Conservation (phyloP, 2,888 invertebrate genomes). For the Cheilosia grossa region DNA sequence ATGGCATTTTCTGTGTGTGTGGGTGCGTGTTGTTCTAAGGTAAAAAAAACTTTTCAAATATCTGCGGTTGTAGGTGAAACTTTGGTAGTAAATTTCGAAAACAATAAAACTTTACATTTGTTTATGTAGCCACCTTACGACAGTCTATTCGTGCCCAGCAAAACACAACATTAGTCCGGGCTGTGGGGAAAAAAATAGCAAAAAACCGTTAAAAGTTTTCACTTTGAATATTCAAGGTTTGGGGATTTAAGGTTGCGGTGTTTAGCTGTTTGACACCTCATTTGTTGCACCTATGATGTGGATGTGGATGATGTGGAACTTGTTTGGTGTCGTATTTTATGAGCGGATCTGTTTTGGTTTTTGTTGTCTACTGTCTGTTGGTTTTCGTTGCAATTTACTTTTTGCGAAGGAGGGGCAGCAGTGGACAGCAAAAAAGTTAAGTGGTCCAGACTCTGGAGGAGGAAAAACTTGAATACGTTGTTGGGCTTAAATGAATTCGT, state of each 20-base stretch:
- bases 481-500: slow-evolving; percentile 67
- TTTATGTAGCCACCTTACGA: slow-evolving; percentile 48
- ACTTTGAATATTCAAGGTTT: slow-evolving; percentile 65
- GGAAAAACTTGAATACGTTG: slow-evolving; percentile 47
- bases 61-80: slow-evolving; percentile 72
- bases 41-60: slow-evolving; percentile 69
- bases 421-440: slow-evolving; percentile 9
- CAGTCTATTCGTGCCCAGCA: neutral
- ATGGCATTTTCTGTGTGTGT: slow-evolving; percentile 10
- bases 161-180: slow-evolving; percentile 3
- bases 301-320: slow-evolving; percentile 47
- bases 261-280: slow-evolving; percentile 68
- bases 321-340: slow-evolving; percentile 44
- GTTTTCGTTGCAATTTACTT: slow-evolving; percentile 6
- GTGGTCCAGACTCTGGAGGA: slow-evolving; percentile 15
- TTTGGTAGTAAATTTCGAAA: slow-evolving; percentile 73
- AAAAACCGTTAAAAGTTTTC: slow-evolving; percentile 50
- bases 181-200: neutral
- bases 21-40: slow-evolving; percentile 2
- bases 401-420: neutral
- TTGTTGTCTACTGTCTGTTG: slow-evolving; percentile 17
- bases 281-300: slow-evolving; percentile 60
- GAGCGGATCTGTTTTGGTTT: slow-evolving; percentile 31
- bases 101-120: slow-evolving; percentile 72
- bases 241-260: slow-evolving; percentile 31